A percentile compares a stretch with the other conserved stretches of the same genome.
phyloP scores from a whole-genome alignment of 2,888 invertebrate species.

The Orthonevra nobilis region DNA sequence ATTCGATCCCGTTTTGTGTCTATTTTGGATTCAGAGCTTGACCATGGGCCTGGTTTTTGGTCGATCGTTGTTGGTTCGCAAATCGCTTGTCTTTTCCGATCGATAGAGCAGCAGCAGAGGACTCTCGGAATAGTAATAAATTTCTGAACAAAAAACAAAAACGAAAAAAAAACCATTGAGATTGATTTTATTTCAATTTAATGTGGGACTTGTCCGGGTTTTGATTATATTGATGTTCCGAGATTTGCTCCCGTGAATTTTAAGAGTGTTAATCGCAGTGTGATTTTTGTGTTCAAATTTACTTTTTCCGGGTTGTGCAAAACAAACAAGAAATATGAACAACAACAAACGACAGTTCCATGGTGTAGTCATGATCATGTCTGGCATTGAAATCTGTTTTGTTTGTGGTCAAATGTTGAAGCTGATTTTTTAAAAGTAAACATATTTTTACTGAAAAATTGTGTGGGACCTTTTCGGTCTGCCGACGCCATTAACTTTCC shows the following conservation, averaged over 20 bases:
- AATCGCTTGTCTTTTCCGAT: background rate
- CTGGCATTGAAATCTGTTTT: slow-evolving; percentile 25
- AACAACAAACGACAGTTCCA: background rate
- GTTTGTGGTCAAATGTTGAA: too few species aligned
- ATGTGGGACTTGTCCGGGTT: slow-evolving; percentile 43
- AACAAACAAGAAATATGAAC: slow-evolving; percentile 20
- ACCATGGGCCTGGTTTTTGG: slow-evolving; percentile 21
- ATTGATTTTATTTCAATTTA: slow-evolving; percentile 36
- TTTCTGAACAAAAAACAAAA: slow-evolving; percentile 20
- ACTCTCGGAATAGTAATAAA: slow-evolving; percentile 45
- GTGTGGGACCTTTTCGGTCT: too few species aligned
- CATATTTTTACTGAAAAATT: too few species aligned
- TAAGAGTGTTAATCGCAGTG: too few species aligned
- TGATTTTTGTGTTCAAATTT: background rate
- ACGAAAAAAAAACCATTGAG: background rate
- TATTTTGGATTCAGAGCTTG: slow-evolving; percentile 59
- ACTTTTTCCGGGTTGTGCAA: slow-evolving; percentile 56
- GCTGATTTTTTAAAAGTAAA: slow-evolving; percentile 8
- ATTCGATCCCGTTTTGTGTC: slow-evolving; percentile 45
- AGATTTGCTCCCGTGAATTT: slow-evolving; percentile 48
- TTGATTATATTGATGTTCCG: slow-evolving; percentile 37
- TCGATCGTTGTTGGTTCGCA: background rate
- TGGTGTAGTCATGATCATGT: slow-evolving; percentile 27
- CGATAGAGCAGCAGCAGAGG: too few species aligned
- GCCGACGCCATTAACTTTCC: too few species aligned